These are phyloP conservation scores for Diplolepis rosae DNA, from an alignment of 2,888 invertebrate species.

Conservation along the genomic window DNA sequence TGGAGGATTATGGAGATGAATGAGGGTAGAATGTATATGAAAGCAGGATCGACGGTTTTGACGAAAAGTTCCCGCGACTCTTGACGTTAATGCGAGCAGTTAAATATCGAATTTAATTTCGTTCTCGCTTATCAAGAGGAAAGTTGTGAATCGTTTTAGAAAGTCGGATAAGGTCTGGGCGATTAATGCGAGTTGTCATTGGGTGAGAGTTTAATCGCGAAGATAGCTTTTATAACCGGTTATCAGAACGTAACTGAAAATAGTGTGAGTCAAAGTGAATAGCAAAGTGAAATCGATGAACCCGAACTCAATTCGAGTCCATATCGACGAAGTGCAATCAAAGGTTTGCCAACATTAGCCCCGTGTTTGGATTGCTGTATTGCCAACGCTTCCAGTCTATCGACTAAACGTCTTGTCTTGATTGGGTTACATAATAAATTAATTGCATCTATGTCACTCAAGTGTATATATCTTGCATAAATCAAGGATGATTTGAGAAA, in stretches of 20 bases:
- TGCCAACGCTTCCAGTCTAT: conserved; percentile 9
- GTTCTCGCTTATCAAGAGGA: background rate
- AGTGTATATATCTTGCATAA: conserved; percentile 13
- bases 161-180: background rate
- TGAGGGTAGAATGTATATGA: background rate
- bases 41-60: conserved; percentile 35
- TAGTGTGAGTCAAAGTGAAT: conserved; percentile 2
- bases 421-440: conserved; percentile 46
- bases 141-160: background rate
- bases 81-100: conserved; percentile 45
- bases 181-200: background rate
- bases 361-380: conserved; percentile 19
- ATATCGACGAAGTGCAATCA: conserved; percentile 18
- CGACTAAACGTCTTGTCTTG: conserved; percentile 40
- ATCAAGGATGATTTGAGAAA: background rate
- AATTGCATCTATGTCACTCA: conserved; percentile 1
- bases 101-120: background rate
- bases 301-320: background rate
- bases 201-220: background rate
- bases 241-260: background rate
- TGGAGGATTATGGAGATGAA: conserved; percentile 18
- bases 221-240: background rate
- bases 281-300: conserved; percentile 6
- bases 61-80: conserved; percentile 43
- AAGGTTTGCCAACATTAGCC: conserved; percentile 11